Conservation (phyloP, 2,113 vertebrate species). For the Pseudorasbora parva region DNA sequence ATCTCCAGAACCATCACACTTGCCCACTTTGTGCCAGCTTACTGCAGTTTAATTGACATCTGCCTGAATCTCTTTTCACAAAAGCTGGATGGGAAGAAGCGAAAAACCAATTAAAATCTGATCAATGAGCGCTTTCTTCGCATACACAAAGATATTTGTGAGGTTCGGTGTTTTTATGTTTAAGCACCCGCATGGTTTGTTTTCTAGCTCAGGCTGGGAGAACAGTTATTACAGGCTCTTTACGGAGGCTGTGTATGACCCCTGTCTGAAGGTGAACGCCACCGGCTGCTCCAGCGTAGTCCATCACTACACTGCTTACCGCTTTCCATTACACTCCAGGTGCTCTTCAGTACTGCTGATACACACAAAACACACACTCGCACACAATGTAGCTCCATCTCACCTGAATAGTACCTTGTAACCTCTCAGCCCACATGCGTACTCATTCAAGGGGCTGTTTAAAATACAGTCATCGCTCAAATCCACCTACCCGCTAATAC, state of each 20-base stretch:
- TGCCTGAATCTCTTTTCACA: constrained; percentile 17
- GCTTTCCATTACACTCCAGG: constrained; percentile 55
- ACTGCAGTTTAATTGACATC: constrained; percentile 50
- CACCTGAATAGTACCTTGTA: constrained; percentile 8
- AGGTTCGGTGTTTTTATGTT: not conserved
- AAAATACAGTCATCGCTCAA: constrained; percentile 33
- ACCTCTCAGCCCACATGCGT: constrained; percentile 22
- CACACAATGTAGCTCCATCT: constrained; percentile 26
- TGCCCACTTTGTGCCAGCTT: constrained; percentile 34
- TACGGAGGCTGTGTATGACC: constrained; percentile 69
- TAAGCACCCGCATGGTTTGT: constrained; percentile 23
- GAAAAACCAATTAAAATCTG: constrained; percentile 41
- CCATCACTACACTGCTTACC: constrained; percentile 61
- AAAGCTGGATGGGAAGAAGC: constrained; percentile 11
- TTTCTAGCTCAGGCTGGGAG: constrained; percentile 60
- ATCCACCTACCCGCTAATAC: constrained; percentile 23
- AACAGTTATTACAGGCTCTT: constrained; percentile 69
- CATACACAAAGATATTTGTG: constrained; percentile 16
- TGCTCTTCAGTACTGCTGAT: constrained; percentile 33
- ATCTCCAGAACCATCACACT: constrained; percentile 39
- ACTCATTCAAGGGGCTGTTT: constrained; percentile 17
- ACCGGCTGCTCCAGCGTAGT: constrained; percentile 62
- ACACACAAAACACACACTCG: constrained; percentile 32
- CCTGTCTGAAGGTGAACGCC: constrained; percentile 74
- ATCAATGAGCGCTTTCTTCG: constrained; percentile 23